A percentile compares a stretch with the other conserved stretches of the same genome.
These are phyloP conservation scores for Encarsia formosa DNA, from an alignment of 2,888 invertebrate species.

Conservation along the genomic window DNA sequence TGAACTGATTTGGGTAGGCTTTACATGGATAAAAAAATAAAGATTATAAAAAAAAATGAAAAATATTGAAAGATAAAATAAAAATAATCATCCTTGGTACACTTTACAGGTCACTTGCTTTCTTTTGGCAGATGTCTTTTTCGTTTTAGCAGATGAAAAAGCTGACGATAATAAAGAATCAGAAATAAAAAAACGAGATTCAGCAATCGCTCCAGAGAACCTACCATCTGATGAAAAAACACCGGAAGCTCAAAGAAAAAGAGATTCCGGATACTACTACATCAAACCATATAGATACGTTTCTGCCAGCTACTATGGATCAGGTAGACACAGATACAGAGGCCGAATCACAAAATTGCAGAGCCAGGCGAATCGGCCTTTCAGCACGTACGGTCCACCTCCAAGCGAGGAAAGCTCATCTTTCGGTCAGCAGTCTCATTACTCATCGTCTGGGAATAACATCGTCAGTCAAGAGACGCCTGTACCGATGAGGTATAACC, in stretches of 20 bases:
- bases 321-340: conserved; percentile 24
- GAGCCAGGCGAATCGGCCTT: conserved; percentile 37
- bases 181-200: conserved; percentile 5
- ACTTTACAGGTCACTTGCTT: conserved; percentile 32
- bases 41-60: no score
- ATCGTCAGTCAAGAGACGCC: conserved; percentile 35
- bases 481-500: conserved; percentile 35
- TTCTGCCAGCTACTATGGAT: neutral
- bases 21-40: no score
- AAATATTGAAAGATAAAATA: no score
- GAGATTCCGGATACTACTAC: conserved; percentile 42
- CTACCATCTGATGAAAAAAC: conserved; percentile 24
- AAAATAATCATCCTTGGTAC: no score
- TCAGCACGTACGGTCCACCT: conserved; percentile 43
- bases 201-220: conserved; percentile 4
- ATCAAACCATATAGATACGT: conserved; percentile 31
- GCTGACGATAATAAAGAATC: conserved; percentile 19
- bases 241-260: conserved; percentile 37
- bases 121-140: conserved; percentile 28
- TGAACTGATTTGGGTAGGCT: no score
- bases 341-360: conserved; percentile 34
- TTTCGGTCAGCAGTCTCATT: conserved; percentile 24
- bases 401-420: conserved; percentile 28
- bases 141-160: conserved; percentile 23
- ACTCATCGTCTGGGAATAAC: neutral